These are phyloP conservation scores for Aethina tumida DNA, from an alignment of 1,140 invertebrate genomes.

Conservation along the genomic window DNA sequence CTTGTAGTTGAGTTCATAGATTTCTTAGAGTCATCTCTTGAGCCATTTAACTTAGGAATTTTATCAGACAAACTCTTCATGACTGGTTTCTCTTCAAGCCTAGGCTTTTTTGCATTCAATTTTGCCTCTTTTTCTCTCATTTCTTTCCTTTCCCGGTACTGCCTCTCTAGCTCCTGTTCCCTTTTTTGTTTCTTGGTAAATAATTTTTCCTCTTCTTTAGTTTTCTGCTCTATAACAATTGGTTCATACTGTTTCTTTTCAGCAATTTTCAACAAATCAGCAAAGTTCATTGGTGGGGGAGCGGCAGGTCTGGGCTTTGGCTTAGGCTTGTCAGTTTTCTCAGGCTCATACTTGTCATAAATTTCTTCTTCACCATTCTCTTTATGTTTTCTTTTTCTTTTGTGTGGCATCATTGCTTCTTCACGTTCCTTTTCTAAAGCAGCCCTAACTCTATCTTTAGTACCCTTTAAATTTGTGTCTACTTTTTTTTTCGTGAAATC, in stretches of 20 bases:
- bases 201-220: conserved; percentile 51
- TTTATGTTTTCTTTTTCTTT: conserved; percentile 49
- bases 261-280: conserved; percentile 62
- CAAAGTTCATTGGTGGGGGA: conserved; percentile 65
- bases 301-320: conserved; percentile 47
- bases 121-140: conserved; percentile 33
- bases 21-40: conserved; percentile 3
- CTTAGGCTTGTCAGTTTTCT: conserved; percentile 27
- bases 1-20: background rate
- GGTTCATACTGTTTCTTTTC: conserved; percentile 76
- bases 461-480: conserved; percentile 48
- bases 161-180: conserved; percentile 53
- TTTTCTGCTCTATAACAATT: conserved; percentile 50
- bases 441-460: conserved; percentile 61
- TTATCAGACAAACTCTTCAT: conserved; percentile 25
- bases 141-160: conserved; percentile 43
- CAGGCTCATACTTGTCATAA: conserved; percentile 21
- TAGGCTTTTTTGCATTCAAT: conserved; percentile 25
- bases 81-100: conserved; percentile 8
- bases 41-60: conserved; percentile 39
- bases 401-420: conserved; percentile 58
- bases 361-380: conserved; percentile 20
- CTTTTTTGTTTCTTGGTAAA: conserved; percentile 73
- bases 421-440: conserved; percentile 61
- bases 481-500: conserved; percentile 34